Base-by-base conservation (phyloP, 2,797 vertebrate species). In the Acrossocheilus fasciatus region DNA sequence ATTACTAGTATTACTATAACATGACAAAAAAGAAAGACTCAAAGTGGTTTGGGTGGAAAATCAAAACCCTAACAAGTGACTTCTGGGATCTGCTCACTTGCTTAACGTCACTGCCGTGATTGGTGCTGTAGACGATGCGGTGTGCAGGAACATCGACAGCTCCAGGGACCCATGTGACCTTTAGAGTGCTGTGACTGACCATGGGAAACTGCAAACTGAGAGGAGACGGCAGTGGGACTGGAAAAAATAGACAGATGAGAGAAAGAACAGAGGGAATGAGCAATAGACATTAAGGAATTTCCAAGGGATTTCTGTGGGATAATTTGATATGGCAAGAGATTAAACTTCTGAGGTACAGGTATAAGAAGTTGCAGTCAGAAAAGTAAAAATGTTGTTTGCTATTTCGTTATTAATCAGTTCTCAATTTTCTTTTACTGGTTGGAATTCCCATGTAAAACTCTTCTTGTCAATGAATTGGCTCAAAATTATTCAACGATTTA, bases 121-220 rank as follows among this genome's bases (percentile, higher is more conserved):
- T 94, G 69, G 97, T 97, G 87, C 93, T 91, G 2, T 97, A 99
- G 73, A 94, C 93, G 90, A 99, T 86, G 0, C 89, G 96, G 89
- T 97, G 96, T 0, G 94, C 88, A 0, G 91, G 96, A 73, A 96
- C 93, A 0, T 95, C 93, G 0, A 59, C 84, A 0, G 91, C 93
- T 0, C 93, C 93, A 0, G 93, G 92, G 14, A 94, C 94, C 98
- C 98, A 99, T 90, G 94, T 96, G 78, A 98, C 95, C 4, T 92
- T 94, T 57, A 96, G 93, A 0, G 94, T 94, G 0, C 96, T 95
- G 76, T 99, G 97, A 91, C 94, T 96, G 77, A 99, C 94, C 62
- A 96, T 91, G 0, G 96, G 96, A 92, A 99, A 97, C 70, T 94
- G 93, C 87, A 99, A 89, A 62, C 91, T 95, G 12, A 91, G 30